Percentiles rank a stretch among this genome's conserved stretches.
These are phyloP conservation scores for Chamaetylas fuelleborni DNA, from an alignment of 2,113 vertebrate genomes.

Conservation along the genomic window DNA sequence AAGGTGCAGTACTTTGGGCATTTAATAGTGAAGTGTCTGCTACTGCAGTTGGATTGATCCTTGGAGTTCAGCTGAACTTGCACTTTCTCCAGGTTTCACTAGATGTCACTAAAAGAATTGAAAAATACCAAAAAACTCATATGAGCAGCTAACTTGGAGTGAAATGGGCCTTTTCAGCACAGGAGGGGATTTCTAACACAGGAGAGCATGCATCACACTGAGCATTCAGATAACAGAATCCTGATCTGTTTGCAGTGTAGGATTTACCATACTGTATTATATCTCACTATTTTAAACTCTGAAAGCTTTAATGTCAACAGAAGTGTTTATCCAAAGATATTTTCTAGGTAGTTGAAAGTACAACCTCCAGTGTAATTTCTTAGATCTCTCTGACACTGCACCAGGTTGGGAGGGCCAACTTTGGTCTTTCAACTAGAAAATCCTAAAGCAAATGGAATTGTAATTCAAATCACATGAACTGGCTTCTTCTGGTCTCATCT, in stretches of 20 bases:
- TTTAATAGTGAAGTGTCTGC: background rate
- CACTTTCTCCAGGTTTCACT: constrained; percentile 35
- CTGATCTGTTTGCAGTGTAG: background rate
- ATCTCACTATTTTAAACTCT: background rate
- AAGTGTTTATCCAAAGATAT: background rate
- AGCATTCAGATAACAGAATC: background rate
- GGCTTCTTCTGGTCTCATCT: background rate
- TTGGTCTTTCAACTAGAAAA: background rate
- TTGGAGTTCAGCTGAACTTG: background rate
- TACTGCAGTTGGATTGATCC: accelerated
- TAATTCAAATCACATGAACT: background rate
- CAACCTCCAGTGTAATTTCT: background rate
- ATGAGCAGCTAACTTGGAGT: accelerated
- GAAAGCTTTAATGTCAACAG: background rate
- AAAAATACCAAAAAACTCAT: background rate
- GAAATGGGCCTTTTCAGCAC: background rate
- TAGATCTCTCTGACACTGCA: background rate
- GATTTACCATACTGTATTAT: background rate
- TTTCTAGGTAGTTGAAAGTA: background rate
- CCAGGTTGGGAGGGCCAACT: background rate
- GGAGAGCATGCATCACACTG: accelerated
- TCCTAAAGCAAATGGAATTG: background rate
- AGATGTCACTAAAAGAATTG: constrained; percentile 70
- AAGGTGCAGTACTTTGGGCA: accelerated
- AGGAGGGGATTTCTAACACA: background rate